Percentiles rank a stretch among this genome's conserved stretches.
Conservation (phyloP, 2,888 invertebrate species). For the Cosmia pyralina region DNA sequence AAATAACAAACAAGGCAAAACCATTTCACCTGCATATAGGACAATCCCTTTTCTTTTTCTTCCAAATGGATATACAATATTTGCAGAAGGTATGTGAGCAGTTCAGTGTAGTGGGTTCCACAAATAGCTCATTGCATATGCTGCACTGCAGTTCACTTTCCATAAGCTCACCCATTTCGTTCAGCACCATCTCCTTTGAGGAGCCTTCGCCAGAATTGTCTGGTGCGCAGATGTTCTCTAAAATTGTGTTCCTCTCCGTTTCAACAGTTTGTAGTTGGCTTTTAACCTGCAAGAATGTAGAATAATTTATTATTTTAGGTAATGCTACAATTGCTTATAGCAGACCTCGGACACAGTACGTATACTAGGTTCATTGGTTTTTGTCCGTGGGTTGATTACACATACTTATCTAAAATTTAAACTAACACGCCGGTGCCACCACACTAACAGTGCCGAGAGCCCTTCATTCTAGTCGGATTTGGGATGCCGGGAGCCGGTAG, state of each 20-base stretch:
- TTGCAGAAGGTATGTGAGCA: conserved; percentile 94
- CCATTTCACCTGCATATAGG: conserved; percentile 91
- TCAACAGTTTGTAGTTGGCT: conserved; percentile 77
- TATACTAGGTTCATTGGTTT: too few relatives aligned
- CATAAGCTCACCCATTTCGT: conserved; percentile 89
- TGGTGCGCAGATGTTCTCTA: conserved; percentile 71
- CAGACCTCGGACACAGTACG: not conserved
- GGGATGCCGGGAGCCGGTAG: not conserved
- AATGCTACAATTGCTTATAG: not conserved
- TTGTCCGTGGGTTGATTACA: not conserved
- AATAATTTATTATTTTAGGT: not conserved
- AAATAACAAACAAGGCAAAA: not conserved
- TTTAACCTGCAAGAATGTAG: conserved; percentile 71
- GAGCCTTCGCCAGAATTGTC: conserved; percentile 66
- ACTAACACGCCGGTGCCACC: not conserved
- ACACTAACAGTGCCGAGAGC: too few relatives aligned
- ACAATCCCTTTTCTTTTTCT: conserved; percentile 92
- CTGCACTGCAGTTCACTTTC: conserved; percentile 93
- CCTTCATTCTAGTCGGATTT: not conserved
- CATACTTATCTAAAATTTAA: not conserved
- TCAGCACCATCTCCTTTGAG: conserved; percentile 73
- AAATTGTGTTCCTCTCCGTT: conserved; percentile 76
- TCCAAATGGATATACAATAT: conserved; percentile 93
- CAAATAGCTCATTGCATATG: conserved; percentile 94
- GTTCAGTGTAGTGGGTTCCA: conserved; percentile 92